Percentiles rank a stretch among this genome's conserved stretches.
These are phyloP conservation scores for Dasyurus viverrinus DNA, from an alignment of 2,113 vertebrate genomes.

Conservation along the genomic window DNA sequence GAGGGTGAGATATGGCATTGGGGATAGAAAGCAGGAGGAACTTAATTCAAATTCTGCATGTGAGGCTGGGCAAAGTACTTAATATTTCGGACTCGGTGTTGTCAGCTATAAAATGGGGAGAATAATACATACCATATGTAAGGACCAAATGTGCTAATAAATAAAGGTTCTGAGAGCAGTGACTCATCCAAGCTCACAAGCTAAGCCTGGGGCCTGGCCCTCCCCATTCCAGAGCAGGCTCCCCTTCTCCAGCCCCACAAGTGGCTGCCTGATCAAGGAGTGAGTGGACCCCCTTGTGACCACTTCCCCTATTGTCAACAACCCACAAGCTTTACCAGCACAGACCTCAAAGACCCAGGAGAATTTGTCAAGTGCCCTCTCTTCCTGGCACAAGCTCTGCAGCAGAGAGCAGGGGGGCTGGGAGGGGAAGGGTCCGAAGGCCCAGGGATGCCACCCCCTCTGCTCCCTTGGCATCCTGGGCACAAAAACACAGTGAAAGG, in stretches of 20 bases:
- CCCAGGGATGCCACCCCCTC: background rate
- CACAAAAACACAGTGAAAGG: background rate
- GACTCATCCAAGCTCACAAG: background rate
- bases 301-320: background rate
- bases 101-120: background rate
- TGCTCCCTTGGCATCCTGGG: no score
- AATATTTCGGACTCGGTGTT: background rate
- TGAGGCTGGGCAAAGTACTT: no score
- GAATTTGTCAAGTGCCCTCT: background rate
- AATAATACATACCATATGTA: background rate
- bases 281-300: accelerated
- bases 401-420: background rate
- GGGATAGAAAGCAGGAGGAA: no score
- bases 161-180: background rate
- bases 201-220: background rate
- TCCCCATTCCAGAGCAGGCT: background rate
- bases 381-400: background rate
- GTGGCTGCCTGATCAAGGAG: background rate
- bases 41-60: no score
- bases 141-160: background rate
- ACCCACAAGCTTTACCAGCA: background rate
- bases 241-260: background rate
- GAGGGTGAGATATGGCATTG: no score
- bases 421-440: background rate
- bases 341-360: background rate